Conservation (phyloP, 2,797 vertebrate species). For the Brachyalestes nurse region DNA sequence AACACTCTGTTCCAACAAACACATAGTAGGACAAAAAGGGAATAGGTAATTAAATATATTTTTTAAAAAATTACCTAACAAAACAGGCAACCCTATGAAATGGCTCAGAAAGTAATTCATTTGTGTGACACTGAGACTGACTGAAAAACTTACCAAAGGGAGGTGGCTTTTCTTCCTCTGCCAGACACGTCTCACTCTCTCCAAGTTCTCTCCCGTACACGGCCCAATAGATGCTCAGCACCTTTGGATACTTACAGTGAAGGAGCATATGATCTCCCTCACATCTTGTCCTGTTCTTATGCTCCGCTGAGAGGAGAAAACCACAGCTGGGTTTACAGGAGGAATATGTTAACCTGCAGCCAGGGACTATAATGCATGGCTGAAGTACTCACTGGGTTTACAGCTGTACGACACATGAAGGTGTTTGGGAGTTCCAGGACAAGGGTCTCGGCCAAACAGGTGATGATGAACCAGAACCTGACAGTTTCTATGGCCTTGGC, state of each 20-base stretch:
- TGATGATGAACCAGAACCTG: slow-evolving; percentile 91
- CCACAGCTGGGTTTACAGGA: background rate
- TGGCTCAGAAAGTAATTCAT: too few species aligned
- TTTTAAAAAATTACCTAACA: background rate
- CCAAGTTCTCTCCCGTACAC: slow-evolving; percentile 84
- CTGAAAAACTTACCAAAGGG: slow-evolving; percentile 82
- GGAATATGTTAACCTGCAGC: background rate
- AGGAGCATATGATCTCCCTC: slow-evolving; percentile 88
- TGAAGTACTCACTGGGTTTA: slow-evolving; percentile 91
- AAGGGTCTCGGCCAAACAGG: slow-evolving; percentile 92
- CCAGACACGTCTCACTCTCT: slow-evolving; percentile 79
- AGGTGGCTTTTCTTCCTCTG: slow-evolving; percentile 69
- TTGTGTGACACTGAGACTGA: background rate
- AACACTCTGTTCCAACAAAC: slow-evolving; percentile 82
- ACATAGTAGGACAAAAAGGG: background rate
- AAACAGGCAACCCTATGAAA: background rate
- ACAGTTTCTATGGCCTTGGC: slow-evolving; percentile 92
- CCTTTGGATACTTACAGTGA: slow-evolving; percentile 89
- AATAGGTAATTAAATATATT: background rate
- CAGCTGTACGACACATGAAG: slow-evolving; percentile 96
- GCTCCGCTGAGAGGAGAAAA: slow-evolving; percentile 80
- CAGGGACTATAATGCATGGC: background rate
- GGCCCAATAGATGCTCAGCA: slow-evolving; percentile 93
- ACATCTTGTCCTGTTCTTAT: slow-evolving; percentile 88
- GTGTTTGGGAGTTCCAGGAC: slow-evolving; percentile 91